phyloP scores from a whole-genome alignment of 2,888 invertebrate species.

The Clanis bilineata region DNA sequence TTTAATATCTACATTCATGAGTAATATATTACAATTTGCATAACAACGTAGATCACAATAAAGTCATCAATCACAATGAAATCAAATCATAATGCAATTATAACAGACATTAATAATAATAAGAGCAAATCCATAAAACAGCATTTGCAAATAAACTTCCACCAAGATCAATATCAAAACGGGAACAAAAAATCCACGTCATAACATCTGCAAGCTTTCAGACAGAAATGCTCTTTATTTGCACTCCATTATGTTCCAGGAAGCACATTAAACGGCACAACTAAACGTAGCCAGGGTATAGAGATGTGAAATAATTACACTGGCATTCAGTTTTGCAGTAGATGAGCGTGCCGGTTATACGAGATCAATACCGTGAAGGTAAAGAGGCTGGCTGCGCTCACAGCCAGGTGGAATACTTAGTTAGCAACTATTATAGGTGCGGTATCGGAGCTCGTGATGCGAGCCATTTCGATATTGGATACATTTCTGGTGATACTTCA shows the following conservation, averaged over 20 bases:
- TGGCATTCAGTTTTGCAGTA: background rate
- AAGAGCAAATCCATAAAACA: background rate
- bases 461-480: background rate
- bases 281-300: background rate
- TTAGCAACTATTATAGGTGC: background rate
- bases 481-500: background rate
- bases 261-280: background rate
- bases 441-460: background rate
- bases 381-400: constrained; percentile 26
- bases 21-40: too few relatives aligned
- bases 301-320: constrained; percentile 12
- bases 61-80: background rate
- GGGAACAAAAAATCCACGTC: background rate
- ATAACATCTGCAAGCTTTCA: background rate
- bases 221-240: background rate
- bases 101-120: background rate
- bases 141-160: background rate
- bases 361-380: constrained; percentile 34
- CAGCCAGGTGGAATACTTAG: constrained; percentile 10
- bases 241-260: background rate
- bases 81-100: background rate
- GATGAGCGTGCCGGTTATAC: constrained; percentile 16
- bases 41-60: too few relatives aligned
- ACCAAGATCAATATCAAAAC: background rate
- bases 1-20: too few relatives aligned